Conservation (phyloP, 2,888 invertebrate species). For the Stenodera caucasica region DNA sequence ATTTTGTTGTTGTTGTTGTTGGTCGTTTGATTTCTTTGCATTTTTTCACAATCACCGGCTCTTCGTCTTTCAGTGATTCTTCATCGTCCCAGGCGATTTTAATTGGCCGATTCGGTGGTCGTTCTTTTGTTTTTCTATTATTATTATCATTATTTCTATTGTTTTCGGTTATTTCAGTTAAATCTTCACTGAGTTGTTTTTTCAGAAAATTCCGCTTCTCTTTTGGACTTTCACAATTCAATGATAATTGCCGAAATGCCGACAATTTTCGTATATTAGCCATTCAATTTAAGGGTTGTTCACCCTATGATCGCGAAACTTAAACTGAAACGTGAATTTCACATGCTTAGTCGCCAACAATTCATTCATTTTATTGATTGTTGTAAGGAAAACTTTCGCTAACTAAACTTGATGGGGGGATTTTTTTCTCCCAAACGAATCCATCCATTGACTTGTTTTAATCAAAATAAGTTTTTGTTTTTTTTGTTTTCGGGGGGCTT, state of each 20-base stretch:
- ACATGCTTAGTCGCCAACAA: conserved; percentile 43
- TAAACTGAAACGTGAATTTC: conserved; percentile 50
- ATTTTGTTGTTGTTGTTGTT: conserved; percentile 36
- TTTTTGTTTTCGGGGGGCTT: conserved; percentile 10
- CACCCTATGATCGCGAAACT: conserved; percentile 47
- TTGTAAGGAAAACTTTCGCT: conserved; percentile 45
- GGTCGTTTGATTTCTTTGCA: conserved; percentile 43
- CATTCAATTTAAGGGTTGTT: conserved; percentile 37
- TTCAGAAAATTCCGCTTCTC: conserved; percentile 41
- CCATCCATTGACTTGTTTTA: neutral
- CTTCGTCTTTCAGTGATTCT: conserved; percentile 33
- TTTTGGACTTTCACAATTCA: conserved; percentile 44
- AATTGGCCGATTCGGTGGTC: conserved; percentile 32
- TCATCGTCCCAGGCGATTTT: conserved; percentile 43
- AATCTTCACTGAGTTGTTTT: conserved; percentile 50
- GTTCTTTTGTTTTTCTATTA: conserved; percentile 31
- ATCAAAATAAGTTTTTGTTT: conserved; percentile 1
- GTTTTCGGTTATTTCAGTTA: conserved; percentile 33
- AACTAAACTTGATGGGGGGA: conserved; percentile 3
- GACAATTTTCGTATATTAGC: conserved; percentile 42
- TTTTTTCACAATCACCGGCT: conserved; percentile 48
- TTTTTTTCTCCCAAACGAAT: conserved; percentile 21
- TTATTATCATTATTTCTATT: conserved; percentile 33
- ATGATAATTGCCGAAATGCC: conserved; percentile 50
- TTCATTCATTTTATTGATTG: conserved; percentile 55